Evolutionary conservation across 2,797 vertebrate genomes (phyloP).

Genomic region (Hirundo rustica): DNA sequence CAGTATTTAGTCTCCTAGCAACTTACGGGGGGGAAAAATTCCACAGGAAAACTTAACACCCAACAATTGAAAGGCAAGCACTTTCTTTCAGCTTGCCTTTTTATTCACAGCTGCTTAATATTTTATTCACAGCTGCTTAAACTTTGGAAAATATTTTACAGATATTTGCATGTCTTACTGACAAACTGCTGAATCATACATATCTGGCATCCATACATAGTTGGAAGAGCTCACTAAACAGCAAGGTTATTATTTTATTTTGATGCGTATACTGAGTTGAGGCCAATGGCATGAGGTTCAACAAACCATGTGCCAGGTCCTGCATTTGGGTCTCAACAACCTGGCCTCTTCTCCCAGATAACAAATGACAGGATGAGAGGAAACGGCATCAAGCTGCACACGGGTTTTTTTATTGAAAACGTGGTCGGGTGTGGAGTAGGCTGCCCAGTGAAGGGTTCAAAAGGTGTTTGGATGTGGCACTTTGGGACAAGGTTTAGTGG

Average conservation of each 20-base stretch:
- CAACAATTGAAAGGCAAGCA: neutral
- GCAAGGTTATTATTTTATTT: neutral
- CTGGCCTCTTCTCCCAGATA: neutral
- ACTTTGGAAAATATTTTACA: neutral
- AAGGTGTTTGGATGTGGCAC: neutral
- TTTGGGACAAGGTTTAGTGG: neutral
- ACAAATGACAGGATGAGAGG: neutral
- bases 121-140: neutral
- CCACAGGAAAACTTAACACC: too few species aligned
- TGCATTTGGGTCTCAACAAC: neutral
- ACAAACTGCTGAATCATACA: neutral
- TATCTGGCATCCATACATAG: accelerated
- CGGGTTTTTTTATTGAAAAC: neutral
- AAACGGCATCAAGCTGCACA: neutral
- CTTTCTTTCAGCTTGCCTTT: neutral
- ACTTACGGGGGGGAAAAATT: too few species aligned
- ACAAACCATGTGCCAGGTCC: neutral
- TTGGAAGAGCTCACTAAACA: neutral
- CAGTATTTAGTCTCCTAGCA: too few species aligned
- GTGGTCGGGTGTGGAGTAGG: accelerated
- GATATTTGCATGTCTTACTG: neutral
- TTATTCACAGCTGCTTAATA: neutral
- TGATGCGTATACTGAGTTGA: neutral
- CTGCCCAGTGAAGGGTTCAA: neutral
- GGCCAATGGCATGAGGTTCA: neutral